phyloP scores from a whole-genome alignment of 2,888 invertebrate genomes.

The Gastracanthus pulcherrimus region DNA sequence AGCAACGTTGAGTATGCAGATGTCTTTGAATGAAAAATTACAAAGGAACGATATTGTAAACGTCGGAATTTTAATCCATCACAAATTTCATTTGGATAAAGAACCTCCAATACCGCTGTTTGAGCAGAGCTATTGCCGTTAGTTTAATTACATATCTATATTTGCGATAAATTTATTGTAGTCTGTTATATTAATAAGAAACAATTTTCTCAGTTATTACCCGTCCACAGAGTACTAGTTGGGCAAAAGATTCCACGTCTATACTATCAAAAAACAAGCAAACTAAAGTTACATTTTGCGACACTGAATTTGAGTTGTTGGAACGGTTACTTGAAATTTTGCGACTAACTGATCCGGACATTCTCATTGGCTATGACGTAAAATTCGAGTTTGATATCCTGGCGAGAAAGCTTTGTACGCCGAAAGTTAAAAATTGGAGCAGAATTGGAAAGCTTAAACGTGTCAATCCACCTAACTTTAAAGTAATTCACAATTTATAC shows the following conservation, averaged over 20 bases:
- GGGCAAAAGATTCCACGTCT: background rate
- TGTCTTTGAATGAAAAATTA: background rate
- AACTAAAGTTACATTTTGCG: slow-evolving; percentile 76
- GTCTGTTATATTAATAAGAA: background rate
- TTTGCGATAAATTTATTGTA: background rate
- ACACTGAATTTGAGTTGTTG: slow-evolving; percentile 91
- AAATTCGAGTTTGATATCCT: slow-evolving; percentile 80
- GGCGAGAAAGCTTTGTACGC: background rate
- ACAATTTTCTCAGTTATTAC: background rate
- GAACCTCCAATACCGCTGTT: background rate
- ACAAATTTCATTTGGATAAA: background rate
- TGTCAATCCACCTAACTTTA: background rate
- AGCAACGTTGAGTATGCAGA: background rate
- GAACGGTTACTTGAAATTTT: slow-evolving; percentile 92
- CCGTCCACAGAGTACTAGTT: background rate
- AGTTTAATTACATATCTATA: background rate
- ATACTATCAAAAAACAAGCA: background rate
- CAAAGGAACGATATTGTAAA: background rate
- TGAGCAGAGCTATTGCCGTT: background rate
- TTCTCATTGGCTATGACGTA: slow-evolving; percentile 95
- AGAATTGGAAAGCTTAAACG: background rate
- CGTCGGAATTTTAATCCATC: background rate
- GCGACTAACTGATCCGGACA: slow-evolving; percentile 93
- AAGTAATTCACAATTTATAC: background rate
- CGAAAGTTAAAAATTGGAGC: background rate